These are phyloP conservation scores for Crotalus viridis DNA, from an alignment of 2,113 vertebrate genomes.

Conservation along the genomic window DNA sequence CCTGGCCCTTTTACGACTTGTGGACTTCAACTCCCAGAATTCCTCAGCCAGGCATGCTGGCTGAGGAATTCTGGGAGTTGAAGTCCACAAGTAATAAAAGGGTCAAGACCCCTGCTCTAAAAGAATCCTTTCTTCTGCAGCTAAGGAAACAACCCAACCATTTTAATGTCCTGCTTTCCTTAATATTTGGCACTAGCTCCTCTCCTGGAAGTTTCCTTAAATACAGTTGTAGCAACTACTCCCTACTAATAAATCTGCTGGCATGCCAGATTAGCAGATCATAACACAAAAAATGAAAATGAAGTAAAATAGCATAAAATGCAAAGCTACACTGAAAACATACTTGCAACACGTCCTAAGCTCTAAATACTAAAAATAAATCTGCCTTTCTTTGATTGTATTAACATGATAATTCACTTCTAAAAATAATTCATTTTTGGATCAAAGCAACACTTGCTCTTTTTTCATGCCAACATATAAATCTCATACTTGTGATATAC, in stretches of 20 bases:
- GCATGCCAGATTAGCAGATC: neutral
- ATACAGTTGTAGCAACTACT: constrained; percentile 76
- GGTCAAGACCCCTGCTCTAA: constrained; percentile 52
- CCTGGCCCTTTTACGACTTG: too few species aligned
- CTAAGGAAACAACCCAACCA: constrained; percentile 56
- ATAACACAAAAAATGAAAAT: constrained; percentile 59
- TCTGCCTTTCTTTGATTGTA: neutral
- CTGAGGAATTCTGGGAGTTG: too few species aligned
- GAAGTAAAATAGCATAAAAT: constrained; percentile 49
- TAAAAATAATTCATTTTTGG: neutral
- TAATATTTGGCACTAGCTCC: constrained; percentile 82
- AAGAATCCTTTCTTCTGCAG: constrained; percentile 69
- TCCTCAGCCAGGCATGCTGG: too few species aligned
- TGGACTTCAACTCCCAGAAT: too few species aligned
- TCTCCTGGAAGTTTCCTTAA: constrained; percentile 78
- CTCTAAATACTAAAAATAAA: constrained; percentile 17
- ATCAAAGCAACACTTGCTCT: neutral
- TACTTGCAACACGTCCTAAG: neutral
- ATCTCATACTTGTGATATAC: neutral
- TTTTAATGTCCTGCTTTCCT: constrained; percentile 81
- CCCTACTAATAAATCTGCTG: neutral
- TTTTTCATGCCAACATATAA: neutral
- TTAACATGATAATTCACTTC: neutral
- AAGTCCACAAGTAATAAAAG: too few species aligned
- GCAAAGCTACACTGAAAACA: constrained; percentile 34